Evolutionary conservation across 2,797 vertebrate genomes (phyloP), one percentile per base, ranked within the genome.

Genomic region (Catostomus latipinnis): DNA sequence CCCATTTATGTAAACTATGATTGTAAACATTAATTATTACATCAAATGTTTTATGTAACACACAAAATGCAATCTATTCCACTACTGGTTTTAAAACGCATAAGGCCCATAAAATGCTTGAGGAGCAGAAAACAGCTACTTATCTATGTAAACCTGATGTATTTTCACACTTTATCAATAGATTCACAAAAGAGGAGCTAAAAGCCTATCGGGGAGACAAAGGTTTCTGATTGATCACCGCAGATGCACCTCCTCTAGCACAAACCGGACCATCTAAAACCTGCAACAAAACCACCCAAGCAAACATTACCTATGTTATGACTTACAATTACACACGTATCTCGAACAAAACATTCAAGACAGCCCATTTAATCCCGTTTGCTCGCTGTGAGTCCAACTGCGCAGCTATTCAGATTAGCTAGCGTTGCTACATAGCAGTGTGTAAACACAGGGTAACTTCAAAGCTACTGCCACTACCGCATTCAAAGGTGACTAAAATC

Each of bases 381-480:
- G 53, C 53, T 52, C 57, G 16, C 45, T 4, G 8, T n/a, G 67
- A 75, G 16, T 54, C 14, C 78, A 85, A 84, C 81, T 85, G 84
- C 86, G 86, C 83, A 87, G 86, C 83, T 54, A 71, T 60, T 81
- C 75, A 13, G 16, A 46, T 60, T 71, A 78, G 82, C 56, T 76
- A 72, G 57, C 43, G 8, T 72, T 62, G 82, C 73, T 80, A 83
- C 12, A 34, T 61, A 72, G 70, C 65, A 46, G 14, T 18, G 66
- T 75, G 56, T 83, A 80, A 83, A 80, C 68, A 76, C 22, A 62
- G 46, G 1, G 16, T 5, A 34, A 71, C 69, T 8, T 58, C 10
- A 45, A 12, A 73, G 58, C 8, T n/a, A 12, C 45, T 4, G 13
- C 43, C 16, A 48, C 13, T 16, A 16, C 6, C 1, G 9, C 46